Conservation (phyloP, 2,888 invertebrate genomes). For the Lasioglossum marginatum region DNA sequence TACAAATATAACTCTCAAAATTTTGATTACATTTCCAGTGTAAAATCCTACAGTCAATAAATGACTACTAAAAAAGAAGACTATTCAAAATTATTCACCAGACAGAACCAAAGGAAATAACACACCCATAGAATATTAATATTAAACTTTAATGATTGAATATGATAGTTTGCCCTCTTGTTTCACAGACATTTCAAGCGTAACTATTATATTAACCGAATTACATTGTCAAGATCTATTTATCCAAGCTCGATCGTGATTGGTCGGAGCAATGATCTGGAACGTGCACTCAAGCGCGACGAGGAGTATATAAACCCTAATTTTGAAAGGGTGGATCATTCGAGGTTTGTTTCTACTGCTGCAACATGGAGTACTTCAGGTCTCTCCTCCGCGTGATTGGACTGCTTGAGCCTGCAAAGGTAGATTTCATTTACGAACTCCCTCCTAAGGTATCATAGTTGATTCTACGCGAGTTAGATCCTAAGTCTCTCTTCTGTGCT, state of each 20-base stretch:
- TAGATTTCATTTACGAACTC: conserved; percentile 41
- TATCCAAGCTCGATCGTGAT: conserved; percentile 21
- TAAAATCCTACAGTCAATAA: not conserved
- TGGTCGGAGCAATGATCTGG: conserved; percentile 20
- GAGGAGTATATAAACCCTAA: conserved; percentile 2
- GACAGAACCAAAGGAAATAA: too few relatives aligned
- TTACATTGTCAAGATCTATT: not conserved
- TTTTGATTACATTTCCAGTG: too few relatives aligned
- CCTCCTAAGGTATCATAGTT: conserved; percentile 36
- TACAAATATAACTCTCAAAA: too few relatives aligned
- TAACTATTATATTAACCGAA: not conserved
- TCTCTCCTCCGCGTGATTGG: conserved; percentile 22
- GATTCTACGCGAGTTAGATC: conserved; percentile 46
- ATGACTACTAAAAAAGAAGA: not conserved
- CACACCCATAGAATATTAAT: not conserved
- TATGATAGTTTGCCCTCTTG: not conserved
- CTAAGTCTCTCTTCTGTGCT: conserved; percentile 29
- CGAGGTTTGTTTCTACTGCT: not conserved
- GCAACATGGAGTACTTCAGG: conserved; percentile 43
- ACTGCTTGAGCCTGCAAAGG: not conserved
- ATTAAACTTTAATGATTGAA: not conserved
- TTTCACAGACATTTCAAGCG: not conserved
- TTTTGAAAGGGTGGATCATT: conserved; percentile 4
- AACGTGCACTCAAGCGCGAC: not conserved
- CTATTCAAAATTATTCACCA: not conserved